Evolutionary conservation across 2,113 vertebrate species (phyloP), one percentile per base, ranked within the genome.

Genomic region (Plotosus lineatus): DNA sequence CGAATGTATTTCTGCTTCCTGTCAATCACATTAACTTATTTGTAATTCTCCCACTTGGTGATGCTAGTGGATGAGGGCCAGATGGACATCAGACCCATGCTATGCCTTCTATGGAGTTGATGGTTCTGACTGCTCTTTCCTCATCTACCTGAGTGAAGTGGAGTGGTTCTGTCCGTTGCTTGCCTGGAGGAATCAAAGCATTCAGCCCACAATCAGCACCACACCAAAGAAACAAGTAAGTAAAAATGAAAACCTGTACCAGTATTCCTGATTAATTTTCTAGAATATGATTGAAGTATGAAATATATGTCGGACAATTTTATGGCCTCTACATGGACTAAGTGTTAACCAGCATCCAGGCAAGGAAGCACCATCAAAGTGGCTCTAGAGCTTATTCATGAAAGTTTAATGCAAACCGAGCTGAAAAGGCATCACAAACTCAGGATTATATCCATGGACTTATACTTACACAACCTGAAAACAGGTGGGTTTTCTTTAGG

Each of bases 131-230:
- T 99, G 98, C 87, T 99, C 98, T 0, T 98, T 99, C 88, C 95
- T 99, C 79, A 84, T 95, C 90, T 99, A 99, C 92, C 95, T 99
- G 88, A 99, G 98, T 0, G 97, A 98, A 88, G 96, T 98, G 0
- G 98, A 99, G 89, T 98, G 97, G 97, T 99, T 99, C 92, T 99
- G 98, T 75, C 98, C 97, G n/a, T 94, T 93, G 0, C 88, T 97
- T 89, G 89, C 93, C 51, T 96, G 96, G 97, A 92, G 96, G 53
- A 98, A 98, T 90, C 93, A 89, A 82, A 97, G 95, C 0, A 75
- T 74, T 68, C 87, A 82, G 2, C 91, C 92, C 0, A 92, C 91
- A 38, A 90, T 87, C 77, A 94, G 92, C 0, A 87, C 92, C 0
- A 88, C 71, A 0, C 92, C 95, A n/a, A 95, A 78, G 73, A 90